Percentiles rank a stretch among this genome's conserved stretches.
These are phyloP conservation scores for Ophion ventricosus DNA, from an alignment of 2,888 invertebrate species.

Conservation along the genomic window DNA sequence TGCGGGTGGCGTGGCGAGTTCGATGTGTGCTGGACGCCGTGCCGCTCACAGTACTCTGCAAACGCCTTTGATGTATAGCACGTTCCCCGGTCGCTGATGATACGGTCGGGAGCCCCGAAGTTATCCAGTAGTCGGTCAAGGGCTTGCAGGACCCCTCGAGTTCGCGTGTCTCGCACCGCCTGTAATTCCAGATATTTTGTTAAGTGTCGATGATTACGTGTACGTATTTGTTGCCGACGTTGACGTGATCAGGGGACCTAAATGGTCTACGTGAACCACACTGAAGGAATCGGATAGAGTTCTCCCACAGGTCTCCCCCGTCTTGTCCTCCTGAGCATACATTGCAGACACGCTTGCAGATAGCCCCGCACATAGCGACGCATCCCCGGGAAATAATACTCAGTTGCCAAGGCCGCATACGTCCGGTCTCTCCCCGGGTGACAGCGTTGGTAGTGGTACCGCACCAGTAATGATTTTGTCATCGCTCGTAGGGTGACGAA, in stretches of 20 bases:
- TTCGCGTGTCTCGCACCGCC: slow-evolving; percentile 3
- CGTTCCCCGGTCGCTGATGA: slow-evolving; percentile 67
- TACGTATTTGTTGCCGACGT: slow-evolving; percentile 54
- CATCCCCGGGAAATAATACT: slow-evolving; percentile 24
- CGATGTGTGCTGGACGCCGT: slow-evolving; percentile 54
- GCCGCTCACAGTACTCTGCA: slow-evolving; percentile 9
- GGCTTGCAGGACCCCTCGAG: not conserved
- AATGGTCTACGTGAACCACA: not conserved
- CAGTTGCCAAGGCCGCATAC: not conserved
- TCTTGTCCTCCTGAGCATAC: slow-evolving; percentile 27
- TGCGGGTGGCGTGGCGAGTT: slow-evolving; percentile 63
- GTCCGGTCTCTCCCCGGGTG: slow-evolving; percentile 7
- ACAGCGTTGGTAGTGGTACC: slow-evolving; percentile 2
- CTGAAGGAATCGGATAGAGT: slow-evolving; percentile 66
- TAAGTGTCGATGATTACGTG: slow-evolving; percentile 59
- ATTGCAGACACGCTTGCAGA: slow-evolving; percentile 63
- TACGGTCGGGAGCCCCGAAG: slow-evolving; percentile 57
- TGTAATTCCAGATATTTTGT: slow-evolving; percentile 15
- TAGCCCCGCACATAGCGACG: slow-evolving; percentile 7
- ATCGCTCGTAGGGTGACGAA: slow-evolving; percentile 5
- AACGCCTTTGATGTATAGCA: slow-evolving; percentile 50
- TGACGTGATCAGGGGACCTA: not conserved
- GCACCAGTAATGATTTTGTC: slow-evolving; percentile 7
- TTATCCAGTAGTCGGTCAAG: slow-evolving; percentile 54
- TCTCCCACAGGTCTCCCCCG: slow-evolving; percentile 58